Percentiles rank a stretch among this genome's conserved stretches.
phyloP scores from a whole-genome alignment of 1,140 invertebrate species.

The Semibalanus balanoides region DNA sequence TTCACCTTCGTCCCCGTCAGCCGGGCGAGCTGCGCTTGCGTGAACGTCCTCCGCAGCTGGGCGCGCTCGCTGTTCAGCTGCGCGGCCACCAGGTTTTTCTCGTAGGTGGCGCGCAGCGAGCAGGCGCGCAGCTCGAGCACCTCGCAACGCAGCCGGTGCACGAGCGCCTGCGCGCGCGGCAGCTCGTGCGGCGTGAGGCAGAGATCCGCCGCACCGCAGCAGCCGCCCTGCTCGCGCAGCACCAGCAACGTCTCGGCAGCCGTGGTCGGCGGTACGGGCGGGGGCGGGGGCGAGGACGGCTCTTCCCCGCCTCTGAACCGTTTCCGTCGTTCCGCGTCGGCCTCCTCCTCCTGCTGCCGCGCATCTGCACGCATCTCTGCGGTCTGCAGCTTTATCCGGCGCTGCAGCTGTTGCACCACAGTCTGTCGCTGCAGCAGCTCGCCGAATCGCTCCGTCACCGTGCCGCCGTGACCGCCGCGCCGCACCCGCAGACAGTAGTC shows the following conservation, averaged over 20 bases:
- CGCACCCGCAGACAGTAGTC: not conserved
- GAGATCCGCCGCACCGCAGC: not conserved
- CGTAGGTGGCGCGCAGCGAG: not conserved
- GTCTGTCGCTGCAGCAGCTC: not conserved
- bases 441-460: not conserved
- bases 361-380: not conserved
- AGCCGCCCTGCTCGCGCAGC: not conserved
- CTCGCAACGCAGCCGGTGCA: not conserved
- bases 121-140: not conserved
- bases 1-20: not conserved
- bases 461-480: no score
- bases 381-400: not conserved
- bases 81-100: not conserved
- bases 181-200: not conserved
- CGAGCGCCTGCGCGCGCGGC: not conserved
- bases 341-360: not conserved
- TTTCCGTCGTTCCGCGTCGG: not conserved
- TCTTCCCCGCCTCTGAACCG: not conserved
- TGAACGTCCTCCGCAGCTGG: not conserved
- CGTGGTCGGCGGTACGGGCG: not conserved
- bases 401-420: not conserved
- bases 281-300: no score
- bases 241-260: not conserved
- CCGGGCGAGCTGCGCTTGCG: not conserved
- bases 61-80: not conserved